These are phyloP conservation scores for Lasioglossum albipes DNA, from an alignment of 1,140 invertebrate genomes.

Conservation along the genomic window DNA sequence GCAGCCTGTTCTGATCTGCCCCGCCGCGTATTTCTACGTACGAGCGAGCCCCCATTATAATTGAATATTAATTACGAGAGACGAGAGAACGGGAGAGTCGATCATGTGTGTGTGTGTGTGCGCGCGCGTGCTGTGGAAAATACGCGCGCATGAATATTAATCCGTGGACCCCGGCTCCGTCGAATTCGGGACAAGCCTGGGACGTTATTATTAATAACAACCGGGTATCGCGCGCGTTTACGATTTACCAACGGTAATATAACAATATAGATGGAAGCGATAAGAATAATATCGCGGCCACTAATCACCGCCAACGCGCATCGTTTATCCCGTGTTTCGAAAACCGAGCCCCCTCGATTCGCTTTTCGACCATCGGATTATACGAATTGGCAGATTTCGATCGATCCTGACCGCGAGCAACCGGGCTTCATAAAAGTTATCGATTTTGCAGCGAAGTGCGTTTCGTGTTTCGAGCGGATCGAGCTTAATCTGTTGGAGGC, in stretches of 20 bases:
- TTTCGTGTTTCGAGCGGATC: too few relatives aligned
- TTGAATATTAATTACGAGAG: slow-evolving; percentile 42
- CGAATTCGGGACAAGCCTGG: slow-evolving; percentile 7
- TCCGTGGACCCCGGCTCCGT: background rate
- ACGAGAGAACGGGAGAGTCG: background rate
- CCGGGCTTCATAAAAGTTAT: too few relatives aligned
- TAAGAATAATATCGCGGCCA: slow-evolving; percentile 15
- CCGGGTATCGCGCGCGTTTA: background rate
- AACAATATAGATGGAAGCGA: background rate
- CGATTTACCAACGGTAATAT: slow-evolving; percentile 3
- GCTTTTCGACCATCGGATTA: too few relatives aligned
- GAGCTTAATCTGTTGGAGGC: too few relatives aligned
- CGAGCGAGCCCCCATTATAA: slow-evolving; percentile 14
- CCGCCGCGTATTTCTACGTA: background rate
- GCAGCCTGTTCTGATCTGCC: background rate
- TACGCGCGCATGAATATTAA: slow-evolving; percentile 31
- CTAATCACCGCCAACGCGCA: background rate
- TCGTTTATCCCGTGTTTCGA: too few relatives aligned
- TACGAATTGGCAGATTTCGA: too few relatives aligned
- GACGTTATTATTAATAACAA: slow-evolving; percentile 23
- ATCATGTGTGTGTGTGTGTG: too few relatives aligned
- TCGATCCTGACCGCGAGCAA: too few relatives aligned
- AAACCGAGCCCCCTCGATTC: too few relatives aligned
- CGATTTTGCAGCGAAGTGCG: too few relatives aligned
- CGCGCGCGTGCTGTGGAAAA: background rate